A percentile compares a stretch with the other conserved stretches of the same genome.
Evolutionary conservation across 2,888 invertebrate species (phyloP).

Genomic region (Lycia hirtaria): DNA sequence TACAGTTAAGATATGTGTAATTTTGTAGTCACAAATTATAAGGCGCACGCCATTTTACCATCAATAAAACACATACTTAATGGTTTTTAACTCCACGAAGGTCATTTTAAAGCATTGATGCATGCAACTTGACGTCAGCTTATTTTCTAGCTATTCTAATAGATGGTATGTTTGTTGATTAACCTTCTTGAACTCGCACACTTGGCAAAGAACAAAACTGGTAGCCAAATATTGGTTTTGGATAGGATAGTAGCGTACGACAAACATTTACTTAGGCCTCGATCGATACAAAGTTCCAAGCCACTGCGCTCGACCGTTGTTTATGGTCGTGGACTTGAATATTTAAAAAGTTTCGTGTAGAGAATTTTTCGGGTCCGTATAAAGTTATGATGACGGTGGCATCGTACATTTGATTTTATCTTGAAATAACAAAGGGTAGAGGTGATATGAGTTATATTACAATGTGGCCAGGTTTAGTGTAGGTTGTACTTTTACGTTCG

Average conservation of each 20-base stretch:
- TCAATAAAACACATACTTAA: neutral
- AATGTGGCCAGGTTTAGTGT: conserved; percentile 6
- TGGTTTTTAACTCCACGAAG: neutral
- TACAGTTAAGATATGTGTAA: neutral
- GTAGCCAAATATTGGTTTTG: conserved; percentile 31
- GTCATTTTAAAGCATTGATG: neutral
- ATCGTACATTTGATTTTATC: conserved; percentile 29
- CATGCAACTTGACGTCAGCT: neutral
- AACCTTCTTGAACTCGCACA: conserved; percentile 4
- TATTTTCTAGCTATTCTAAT: conserved; percentile 1
- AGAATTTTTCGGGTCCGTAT: conserved; percentile 7
- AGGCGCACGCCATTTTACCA: neutral
- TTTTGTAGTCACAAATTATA: neutral
- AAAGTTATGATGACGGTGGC: conserved; percentile 21
- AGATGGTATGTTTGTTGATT: neutral
- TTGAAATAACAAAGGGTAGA: conserved; percentile 19
- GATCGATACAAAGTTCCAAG: conserved; percentile 32
- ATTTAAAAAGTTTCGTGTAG: conserved; percentile 7
- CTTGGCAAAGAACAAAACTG: conserved; percentile 14
- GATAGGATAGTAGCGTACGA: conserved; percentile 28
- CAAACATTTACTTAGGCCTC: conserved; percentile 36
- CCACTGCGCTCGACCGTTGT: conserved; percentile 30
- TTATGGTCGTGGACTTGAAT: conserved; percentile 20
- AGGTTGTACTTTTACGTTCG: conserved; percentile 27
- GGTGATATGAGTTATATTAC: conserved; percentile 7